Conservation (phyloP, 2,113 vertebrate species). For the Oplegnathus fasciatus region DNA sequence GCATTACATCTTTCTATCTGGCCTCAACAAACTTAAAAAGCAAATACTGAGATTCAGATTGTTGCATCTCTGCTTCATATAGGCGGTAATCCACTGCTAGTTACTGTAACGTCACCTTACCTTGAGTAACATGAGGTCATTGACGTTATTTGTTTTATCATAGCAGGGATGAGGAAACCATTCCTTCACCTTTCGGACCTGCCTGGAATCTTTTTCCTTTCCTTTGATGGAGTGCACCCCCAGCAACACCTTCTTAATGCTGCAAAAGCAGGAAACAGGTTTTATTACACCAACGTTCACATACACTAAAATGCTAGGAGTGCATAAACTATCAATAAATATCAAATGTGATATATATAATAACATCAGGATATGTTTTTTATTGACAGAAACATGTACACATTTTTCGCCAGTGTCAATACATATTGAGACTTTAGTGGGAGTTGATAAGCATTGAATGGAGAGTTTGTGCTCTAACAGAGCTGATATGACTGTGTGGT, state of each 20-base stretch:
- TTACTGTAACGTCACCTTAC: conserved; percentile 42
- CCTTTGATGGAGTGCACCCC: conserved; percentile 75
- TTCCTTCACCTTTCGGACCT: conserved; percentile 34
- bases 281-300: neutral
- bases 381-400: too few relatives aligned
- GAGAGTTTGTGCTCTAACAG: neutral
- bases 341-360: neutral
- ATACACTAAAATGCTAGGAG: neutral
- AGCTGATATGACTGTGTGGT: neutral
- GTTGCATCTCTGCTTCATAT: neutral
- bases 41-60: neutral
- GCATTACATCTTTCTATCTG: neutral
- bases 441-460: neutral
- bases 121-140: conserved; percentile 83
- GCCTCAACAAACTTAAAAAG: neutral
- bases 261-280: conserved; percentile 1
- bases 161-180: conserved; percentile 62
- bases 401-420: neutral
- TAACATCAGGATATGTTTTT: neutral
- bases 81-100: neutral
- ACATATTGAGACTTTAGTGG: neutral
- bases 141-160: neutral
- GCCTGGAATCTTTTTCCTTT: conserved; percentile 33
- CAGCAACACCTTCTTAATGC: conserved; percentile 60
- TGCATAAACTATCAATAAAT: neutral